phyloP scores from a whole-genome alignment of 2,113 vertebrate genomes.

The Siniperca chuatsi region DNA sequence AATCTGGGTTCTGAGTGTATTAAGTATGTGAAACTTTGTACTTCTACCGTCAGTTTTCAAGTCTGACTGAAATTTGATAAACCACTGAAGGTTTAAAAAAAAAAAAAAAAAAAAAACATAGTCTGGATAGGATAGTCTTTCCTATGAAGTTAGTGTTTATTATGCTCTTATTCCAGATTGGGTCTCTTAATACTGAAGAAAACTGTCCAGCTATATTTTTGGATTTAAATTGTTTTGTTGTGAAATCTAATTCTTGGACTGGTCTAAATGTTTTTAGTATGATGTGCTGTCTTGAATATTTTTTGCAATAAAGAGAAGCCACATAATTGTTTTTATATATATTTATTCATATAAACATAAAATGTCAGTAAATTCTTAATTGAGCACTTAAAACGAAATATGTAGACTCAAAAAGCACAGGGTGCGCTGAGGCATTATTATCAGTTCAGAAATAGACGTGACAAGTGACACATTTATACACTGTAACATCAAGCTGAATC shows the following conservation, averaged over 20 bases:
- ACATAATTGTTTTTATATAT: neutral
- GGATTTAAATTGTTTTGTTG: conserved; percentile 9
- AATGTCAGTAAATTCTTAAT: neutral
- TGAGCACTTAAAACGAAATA: neutral
- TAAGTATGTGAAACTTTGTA: neutral
- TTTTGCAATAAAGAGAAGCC: conserved; percentile 76
- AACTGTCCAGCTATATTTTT: conserved; percentile 11
- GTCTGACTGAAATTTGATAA: neutral
- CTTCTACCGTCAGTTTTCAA: conserved; percentile 10
- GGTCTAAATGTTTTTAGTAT: conserved; percentile 56
- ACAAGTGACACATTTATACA: neutral
- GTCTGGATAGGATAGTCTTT: neutral
- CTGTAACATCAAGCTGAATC: neutral
- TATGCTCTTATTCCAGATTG: conserved; percentile 9
- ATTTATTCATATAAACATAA: conserved; percentile 48
- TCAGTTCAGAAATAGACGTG: neutral
- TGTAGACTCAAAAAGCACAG: conserved; percentile 8
- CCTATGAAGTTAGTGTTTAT: neutral
- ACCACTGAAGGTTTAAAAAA: neutral
- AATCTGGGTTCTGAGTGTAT: neutral
- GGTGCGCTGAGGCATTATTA: conserved; percentile 8
- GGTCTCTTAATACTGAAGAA: neutral
- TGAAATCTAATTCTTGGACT: conserved; percentile 19
- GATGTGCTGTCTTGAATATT: conserved; percentile 49
- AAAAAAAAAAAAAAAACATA: neutral